Evolutionary conservation across 1,140 invertebrate species (phyloP), one percentile per base, ranked within the genome.

Genomic region (Scaptomyza graminum): DNA sequence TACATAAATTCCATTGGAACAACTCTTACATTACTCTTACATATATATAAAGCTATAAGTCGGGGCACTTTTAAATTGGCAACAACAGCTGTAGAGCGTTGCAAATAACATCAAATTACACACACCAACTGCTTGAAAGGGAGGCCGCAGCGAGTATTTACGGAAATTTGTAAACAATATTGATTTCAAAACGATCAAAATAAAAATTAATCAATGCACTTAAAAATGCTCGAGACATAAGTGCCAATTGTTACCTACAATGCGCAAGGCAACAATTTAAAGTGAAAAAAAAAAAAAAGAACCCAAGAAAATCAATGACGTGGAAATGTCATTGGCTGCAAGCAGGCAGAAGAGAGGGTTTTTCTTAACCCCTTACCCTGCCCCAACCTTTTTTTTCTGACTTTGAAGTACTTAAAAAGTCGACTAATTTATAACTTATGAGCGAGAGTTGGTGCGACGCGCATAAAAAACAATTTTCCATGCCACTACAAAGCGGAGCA

Each of bases 401-500:
- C 46, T 88, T 83, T 88, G 76, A 88, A 88, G 66, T 75, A 76
- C 83, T 78, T 62, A 50, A 68, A 70, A 64, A 71, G 74, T 82
- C 81, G 66, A 88, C 84, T 88, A 88, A 88, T 88, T 88, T 88
- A 88, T 88, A 88, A 88, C 84, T 88, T 88, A 88, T 88, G 83
- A 88, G 66, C 82, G 47, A 39, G 41, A 39, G 41, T 51, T 46
- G 55, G 16, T 55, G 52, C 52, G 37, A 18, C 68, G 61, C 31
- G 72, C 79, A 82, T 85, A 79, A 90, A 90, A 88, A 88, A 90
- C 89, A 90, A 90, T 90, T 90, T 90, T 90, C 79, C 79, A 90
- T 80, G 90, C 89, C 89, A 90, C 90, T 90, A 90, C 90, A 90
- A 90, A 84, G 89, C 81, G 70, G 90, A 90, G 89, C 89, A 90